These are phyloP conservation scores for Carcinoscorpius rotundicauda DNA, from an alignment of 1,140 invertebrate species.

Conservation along the genomic window DNA sequence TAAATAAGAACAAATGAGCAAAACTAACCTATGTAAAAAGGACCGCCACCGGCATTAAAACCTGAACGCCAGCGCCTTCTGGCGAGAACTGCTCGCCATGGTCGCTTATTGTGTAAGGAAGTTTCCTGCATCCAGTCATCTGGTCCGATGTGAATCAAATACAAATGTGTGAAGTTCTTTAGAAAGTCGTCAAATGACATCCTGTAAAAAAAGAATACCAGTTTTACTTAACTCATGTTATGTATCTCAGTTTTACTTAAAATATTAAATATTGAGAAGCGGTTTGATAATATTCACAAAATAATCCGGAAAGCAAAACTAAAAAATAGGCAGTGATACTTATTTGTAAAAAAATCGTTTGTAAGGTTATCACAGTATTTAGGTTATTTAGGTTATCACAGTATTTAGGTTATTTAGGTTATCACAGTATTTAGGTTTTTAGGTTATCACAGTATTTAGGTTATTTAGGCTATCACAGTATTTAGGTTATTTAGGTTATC, in stretches of 20 bases:
- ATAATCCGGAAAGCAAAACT: no score
- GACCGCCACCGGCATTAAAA: slow-evolving; percentile 56
- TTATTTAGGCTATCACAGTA: no score
- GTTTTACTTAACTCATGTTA: background rate
- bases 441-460: no score
- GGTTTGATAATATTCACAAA: no score
- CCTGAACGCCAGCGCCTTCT: slow-evolving; percentile 50
- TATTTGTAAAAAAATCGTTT: no score
- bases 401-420: no score
- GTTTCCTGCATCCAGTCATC: slow-evolving; percentile 59
- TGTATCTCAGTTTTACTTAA: background rate
- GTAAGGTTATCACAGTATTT: no score
- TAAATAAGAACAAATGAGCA: no score
- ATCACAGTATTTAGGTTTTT: no score
- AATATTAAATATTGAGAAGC: background rate
- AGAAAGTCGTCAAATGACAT: slow-evolving; percentile 64
- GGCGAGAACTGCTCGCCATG: slow-evolving; percentile 56
- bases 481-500: no score
- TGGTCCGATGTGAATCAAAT: slow-evolving; percentile 61
- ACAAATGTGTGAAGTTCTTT: slow-evolving; percentile 51
- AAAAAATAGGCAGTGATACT: no score
- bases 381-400: no score
- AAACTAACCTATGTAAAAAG: slow-evolving; percentile 20
- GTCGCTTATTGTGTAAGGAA: slow-evolving; percentile 49
- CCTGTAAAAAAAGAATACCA: slow-evolving; percentile 35